Conservation (phyloP, 2,113 vertebrate species). For the Mugil cephalus region DNA sequence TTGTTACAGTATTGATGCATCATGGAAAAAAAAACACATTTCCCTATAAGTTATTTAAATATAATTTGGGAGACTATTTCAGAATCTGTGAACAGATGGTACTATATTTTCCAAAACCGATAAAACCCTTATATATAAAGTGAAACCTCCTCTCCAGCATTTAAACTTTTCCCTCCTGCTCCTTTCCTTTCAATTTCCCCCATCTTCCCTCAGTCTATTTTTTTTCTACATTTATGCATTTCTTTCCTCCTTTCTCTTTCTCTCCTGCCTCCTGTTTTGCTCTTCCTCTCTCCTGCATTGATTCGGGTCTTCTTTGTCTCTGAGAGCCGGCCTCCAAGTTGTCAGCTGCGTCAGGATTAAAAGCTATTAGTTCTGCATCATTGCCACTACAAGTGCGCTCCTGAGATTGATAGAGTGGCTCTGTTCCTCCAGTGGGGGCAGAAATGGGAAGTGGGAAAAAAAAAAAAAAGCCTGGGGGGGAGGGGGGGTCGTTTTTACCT, state of each 20-base stretch:
- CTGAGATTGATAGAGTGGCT: slow-evolving; percentile 84
- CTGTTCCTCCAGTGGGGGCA: slow-evolving; percentile 68
- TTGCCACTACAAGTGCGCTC: slow-evolving; percentile 84
- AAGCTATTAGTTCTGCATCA: slow-evolving; percentile 87
- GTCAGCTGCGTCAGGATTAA: slow-evolving; percentile 86
- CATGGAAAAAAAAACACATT: neutral
- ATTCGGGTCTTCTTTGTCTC: slow-evolving; percentile 80
- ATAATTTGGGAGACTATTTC: neutral
- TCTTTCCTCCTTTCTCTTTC: slow-evolving; percentile 7
- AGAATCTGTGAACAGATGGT: slow-evolving; percentile 35
- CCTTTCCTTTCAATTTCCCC: slow-evolving; percentile 2
- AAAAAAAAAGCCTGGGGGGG: slow-evolving; percentile 61
- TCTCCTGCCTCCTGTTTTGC: slow-evolving; percentile 9
- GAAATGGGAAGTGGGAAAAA: slow-evolving; percentile 26
- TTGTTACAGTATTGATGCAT: slow-evolving; percentile 2
- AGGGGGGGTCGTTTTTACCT: slow-evolving; percentile 50
- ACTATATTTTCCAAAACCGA: neutral
- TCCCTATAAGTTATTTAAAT: neutral
- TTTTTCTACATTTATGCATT: neutral
- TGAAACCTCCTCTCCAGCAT: neutral
- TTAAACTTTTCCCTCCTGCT: slow-evolving; percentile 4
- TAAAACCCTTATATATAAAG: neutral
- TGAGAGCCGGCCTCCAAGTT: slow-evolving; percentile 78
- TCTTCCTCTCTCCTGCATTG: slow-evolving; percentile 59
- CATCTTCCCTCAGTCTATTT: slow-evolving; percentile 6